phyloP scores from a whole-genome alignment of 2,113 vertebrate species.

The Mastomys coucha region DNA sequence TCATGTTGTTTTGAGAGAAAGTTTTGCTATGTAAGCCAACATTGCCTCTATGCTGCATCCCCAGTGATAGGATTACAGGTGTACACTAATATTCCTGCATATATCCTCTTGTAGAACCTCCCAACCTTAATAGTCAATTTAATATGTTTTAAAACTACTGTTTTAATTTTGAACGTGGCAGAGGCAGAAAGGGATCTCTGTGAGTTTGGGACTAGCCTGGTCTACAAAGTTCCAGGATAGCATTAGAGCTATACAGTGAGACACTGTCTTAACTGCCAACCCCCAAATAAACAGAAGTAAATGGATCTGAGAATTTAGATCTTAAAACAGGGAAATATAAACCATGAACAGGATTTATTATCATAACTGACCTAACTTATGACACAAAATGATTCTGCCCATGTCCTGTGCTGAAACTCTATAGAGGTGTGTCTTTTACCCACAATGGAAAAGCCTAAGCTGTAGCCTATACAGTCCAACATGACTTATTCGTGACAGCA shows the following conservation, averaged over 20 bases:
- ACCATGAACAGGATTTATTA: conserved; percentile 21
- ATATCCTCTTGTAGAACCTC: background rate
- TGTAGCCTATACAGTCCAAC: background rate
- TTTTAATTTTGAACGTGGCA: background rate
- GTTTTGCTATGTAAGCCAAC: background rate
- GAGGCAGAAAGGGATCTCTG: too few species aligned
- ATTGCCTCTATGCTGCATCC: background rate
- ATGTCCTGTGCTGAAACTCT: background rate
- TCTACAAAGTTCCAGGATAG: too few species aligned
- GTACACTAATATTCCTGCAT: background rate
- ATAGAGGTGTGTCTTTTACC: background rate
- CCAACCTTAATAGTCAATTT: background rate
- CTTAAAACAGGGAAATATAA: conserved; percentile 34
- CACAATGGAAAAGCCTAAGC: conserved; percentile 1
- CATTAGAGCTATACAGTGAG: background rate
- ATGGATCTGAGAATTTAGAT: conserved; percentile 5
- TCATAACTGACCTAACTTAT: background rate
- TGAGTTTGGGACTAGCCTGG: background rate
- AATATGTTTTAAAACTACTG: background rate
- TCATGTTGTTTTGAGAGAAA: background rate
- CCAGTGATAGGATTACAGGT: background rate
- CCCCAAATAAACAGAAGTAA: background rate
- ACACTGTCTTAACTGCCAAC: background rate
- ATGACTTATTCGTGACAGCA: background rate
- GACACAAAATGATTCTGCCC: background rate